Base-by-base conservation (phyloP, 2,888 invertebrate species). In the Drosophila fungiperda region DNA sequence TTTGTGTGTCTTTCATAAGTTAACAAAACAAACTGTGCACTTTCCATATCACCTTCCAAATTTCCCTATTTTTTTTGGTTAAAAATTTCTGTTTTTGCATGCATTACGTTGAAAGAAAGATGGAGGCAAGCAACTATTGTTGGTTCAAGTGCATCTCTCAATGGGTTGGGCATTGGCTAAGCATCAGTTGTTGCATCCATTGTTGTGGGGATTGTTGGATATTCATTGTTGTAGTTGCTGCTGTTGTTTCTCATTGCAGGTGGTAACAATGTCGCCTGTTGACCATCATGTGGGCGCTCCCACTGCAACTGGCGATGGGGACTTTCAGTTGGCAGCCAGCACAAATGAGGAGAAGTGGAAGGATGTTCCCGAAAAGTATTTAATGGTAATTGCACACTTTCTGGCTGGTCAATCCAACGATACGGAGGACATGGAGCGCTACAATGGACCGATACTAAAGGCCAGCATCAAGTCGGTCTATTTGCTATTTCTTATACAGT, bases 401-500 rank as follows among this genome's bases (percentile, higher is more conserved):
- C 73, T 93, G 11, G 82, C 90, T 12, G 92, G 92, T 26, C 83
- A 90, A 32, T 83, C 87, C n/a, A 93, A 93, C 64, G 91, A 90
- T 36, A 90, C 92, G 12, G 88, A 87, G 33, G 90, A 88, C 35
- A 88, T 92, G 61, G 92, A 92, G 36, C 90, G 95, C 80, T 94
- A 95, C 72, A 94, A 94, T 17, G 94, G 94, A 63, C 95, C 96
- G 0, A 94, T 95, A 74, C 91, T 96, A 4, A 94, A 95, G 64
- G 93, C 94, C 2, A 94, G 95, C 71, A 93, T 95, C 54, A 92
- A 92, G 49, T 93, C 93, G 48, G 94, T 95, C 60, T 96, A 95
- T 90, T 94, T 95, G 65, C 92, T 95, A 9, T 95, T 96, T 78
- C 93, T 96, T 58, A 94, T 95, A 77, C 94, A 96, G 65, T 96